A percentile compares a stretch with the other conserved stretches of the same genome.
These are phyloP conservation scores for Sarcoramphus papa DNA, from an alignment of 2,797 vertebrate species.

Conservation along the genomic window DNA sequence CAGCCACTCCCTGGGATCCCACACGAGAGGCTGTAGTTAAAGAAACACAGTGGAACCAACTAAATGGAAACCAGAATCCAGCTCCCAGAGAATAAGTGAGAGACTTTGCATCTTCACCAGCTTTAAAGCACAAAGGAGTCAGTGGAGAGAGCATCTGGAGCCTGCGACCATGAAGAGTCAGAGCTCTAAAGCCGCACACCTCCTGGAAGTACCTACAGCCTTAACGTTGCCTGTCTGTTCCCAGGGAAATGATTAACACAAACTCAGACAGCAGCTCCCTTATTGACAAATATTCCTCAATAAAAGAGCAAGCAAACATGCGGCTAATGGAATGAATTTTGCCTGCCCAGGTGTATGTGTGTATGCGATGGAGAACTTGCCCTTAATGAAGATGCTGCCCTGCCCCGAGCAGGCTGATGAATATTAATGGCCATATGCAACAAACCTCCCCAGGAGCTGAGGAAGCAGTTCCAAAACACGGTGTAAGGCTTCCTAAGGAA, in stretches of 20 bases:
- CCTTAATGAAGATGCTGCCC: background rate
- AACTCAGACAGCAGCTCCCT: background rate
- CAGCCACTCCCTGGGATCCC: background rate
- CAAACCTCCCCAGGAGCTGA: background rate
- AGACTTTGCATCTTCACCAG: background rate
- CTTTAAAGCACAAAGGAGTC: background rate
- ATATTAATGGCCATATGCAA: background rate
- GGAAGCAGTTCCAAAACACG: background rate
- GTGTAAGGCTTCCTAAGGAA: background rate
- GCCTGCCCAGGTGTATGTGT: background rate
- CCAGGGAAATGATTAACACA: background rate
- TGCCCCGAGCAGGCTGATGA: background rate
- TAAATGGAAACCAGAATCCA: background rate
- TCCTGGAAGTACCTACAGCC: background rate
- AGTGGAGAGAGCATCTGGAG: background rate
- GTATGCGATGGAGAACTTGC: accelerated
- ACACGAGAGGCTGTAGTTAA: background rate
- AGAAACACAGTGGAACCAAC: background rate
- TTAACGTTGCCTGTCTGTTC: too few species aligned
- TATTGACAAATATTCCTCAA: background rate
- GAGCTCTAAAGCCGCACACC: background rate
- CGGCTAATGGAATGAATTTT: background rate
- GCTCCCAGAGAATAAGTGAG: background rate
- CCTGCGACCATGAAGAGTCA: background rate
- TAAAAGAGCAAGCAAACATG: background rate